Evolutionary conservation across 2,888 invertebrate species (phyloP).

Genomic region (Ellobium chinense): DNA sequence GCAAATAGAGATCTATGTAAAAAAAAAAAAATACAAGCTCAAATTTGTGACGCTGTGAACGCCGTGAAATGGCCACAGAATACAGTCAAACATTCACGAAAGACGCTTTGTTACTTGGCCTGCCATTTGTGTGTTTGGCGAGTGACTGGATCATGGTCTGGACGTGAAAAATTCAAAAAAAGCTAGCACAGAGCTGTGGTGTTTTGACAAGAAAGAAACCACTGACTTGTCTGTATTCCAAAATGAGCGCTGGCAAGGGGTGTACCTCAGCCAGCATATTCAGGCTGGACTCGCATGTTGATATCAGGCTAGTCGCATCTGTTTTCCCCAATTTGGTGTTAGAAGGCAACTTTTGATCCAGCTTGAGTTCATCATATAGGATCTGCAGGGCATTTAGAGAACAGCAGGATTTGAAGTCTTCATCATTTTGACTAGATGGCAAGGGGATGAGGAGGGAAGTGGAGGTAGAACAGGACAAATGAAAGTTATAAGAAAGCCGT

Average conservation of each 20-base stretch:
- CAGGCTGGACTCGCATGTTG: conserved; percentile 74
- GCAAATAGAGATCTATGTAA: neutral
- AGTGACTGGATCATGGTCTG: too few relatives aligned
- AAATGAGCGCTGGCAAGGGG: conserved; percentile 71
- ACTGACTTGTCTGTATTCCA: conserved; percentile 75
- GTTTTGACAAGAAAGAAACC: neutral
- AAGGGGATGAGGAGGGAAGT: too few relatives aligned
- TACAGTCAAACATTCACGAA: neutral
- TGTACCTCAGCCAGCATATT: conserved; percentile 65
- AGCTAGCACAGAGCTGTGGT: neutral
- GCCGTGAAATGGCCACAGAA: neutral
- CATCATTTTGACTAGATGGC: neutral
- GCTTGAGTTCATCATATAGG: conserved; percentile 46
- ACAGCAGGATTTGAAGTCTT: neutral
- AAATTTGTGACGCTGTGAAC: neutral
- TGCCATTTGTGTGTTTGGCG: too few relatives aligned
- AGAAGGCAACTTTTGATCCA: conserved; percentile 66
- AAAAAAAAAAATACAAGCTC: neutral
- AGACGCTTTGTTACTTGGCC: too few relatives aligned
- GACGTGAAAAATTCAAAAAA: neutral
- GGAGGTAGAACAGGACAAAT: too few relatives aligned
- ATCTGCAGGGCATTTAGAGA: conserved; percentile 3
- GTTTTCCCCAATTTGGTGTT: conserved; percentile 66
- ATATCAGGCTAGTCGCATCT: conserved; percentile 65
- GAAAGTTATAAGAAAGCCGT: too few relatives aligned